Evolutionary conservation across 1,140 invertebrate genomes (phyloP).

Genomic region (Pemphigus obesinymphae): DNA sequence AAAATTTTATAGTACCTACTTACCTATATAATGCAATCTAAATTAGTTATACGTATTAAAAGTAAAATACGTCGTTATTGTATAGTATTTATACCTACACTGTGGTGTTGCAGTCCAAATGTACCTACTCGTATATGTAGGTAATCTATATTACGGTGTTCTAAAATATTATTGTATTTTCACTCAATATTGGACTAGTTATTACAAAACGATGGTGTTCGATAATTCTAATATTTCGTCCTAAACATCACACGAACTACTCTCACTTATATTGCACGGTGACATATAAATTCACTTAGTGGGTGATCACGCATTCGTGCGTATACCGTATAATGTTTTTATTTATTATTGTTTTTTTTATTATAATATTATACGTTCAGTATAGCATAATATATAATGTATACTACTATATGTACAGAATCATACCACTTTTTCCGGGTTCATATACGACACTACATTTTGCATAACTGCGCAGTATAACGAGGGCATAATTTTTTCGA

Average conservation of each 20-base stretch:
- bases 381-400: no score
- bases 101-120: no score
- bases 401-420: neutral
- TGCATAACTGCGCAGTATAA: slow-evolving; percentile 1
- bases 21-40: no score
- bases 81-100: no score
- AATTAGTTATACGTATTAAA: no score
- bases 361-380: no score
- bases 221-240: neutral
- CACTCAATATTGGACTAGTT: neutral
- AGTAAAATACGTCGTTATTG: no score
- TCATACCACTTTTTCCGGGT: slow-evolving; percentile 4
- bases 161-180: no score
- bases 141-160: neutral
- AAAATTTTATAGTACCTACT: no score
- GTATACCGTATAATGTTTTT: neutral
- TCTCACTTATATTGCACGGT: neutral
- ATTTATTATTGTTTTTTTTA: no score
- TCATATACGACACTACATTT: slow-evolving; percentile 12
- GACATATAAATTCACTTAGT: slow-evolving; percentile 3
- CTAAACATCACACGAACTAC: neutral
- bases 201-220: neutral
- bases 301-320: neutral
- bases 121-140: no score
- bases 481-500: no score